A percentile compares a stretch with the other conserved stretches of the same genome.
phyloP scores from a whole-genome alignment of 2,113 vertebrate species.

The Cyphomyrus discorhynchus region DNA sequence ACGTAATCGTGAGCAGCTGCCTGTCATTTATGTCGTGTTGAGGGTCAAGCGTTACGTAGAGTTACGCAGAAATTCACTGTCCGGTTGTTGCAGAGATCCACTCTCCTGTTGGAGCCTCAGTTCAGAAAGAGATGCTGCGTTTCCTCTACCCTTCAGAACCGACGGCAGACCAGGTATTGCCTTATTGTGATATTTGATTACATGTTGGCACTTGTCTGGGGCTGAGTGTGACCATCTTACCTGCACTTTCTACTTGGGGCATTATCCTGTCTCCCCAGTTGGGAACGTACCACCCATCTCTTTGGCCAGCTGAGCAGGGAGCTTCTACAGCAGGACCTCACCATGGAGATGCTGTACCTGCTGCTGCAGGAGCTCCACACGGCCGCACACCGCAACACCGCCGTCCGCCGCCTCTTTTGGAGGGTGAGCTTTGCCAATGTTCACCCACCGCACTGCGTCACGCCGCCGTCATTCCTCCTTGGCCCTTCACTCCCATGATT shows the following conservation, averaged over 20 bases:
- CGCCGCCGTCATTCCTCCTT: background rate
- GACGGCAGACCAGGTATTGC: slow-evolving; percentile 43
- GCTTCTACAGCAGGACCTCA: slow-evolving; percentile 48
- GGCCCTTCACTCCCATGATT: background rate
- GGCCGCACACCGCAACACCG: slow-evolving; percentile 36
- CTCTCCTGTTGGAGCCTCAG: slow-evolving; percentile 42
- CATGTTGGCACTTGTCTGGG: background rate
- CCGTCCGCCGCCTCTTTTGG: slow-evolving; percentile 60
- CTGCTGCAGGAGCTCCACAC: slow-evolving; percentile 59
- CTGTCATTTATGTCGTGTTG: background rate
- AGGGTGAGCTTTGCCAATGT: slow-evolving; percentile 42
- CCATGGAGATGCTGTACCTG: slow-evolving; percentile 49
- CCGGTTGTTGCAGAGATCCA: slow-evolving; percentile 49
- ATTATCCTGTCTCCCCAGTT: slow-evolving; percentile 33
- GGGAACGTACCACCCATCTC: slow-evolving; percentile 52
- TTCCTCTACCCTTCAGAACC: slow-evolving; percentile 21
- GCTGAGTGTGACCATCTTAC: background rate
- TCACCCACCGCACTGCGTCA: background rate
- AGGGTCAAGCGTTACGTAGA: no score
- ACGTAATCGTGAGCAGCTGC: slow-evolving; percentile 52
- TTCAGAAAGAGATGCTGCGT: slow-evolving; percentile 40
- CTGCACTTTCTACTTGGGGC: background rate
- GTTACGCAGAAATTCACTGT: no score
- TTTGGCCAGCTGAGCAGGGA: slow-evolving; percentile 56
- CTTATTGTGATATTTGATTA: background rate